phyloP scores from a whole-genome alignment of 2,888 invertebrate genomes.

The Acronicta psi region DNA sequence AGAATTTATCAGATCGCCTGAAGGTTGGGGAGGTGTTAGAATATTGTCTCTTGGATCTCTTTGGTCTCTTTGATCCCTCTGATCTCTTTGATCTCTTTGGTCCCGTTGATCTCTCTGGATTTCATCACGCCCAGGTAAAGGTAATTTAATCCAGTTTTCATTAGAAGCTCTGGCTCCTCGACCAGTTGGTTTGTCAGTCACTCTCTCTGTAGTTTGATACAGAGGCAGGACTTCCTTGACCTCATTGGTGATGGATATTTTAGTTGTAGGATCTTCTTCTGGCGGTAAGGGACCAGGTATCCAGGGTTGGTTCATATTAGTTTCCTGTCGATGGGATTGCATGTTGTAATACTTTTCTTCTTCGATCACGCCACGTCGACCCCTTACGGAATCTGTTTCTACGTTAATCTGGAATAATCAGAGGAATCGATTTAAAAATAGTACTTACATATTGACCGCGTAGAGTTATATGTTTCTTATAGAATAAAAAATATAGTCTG shows the following conservation, averaged over 20 bases:
- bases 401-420: constrained; percentile 64
- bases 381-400: constrained; percentile 71
- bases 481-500: not conserved
- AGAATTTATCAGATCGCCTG: constrained; percentile 87
- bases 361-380: constrained; percentile 83
- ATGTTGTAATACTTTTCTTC: constrained; percentile 84
- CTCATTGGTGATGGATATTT: constrained; percentile 79
- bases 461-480: not conserved
- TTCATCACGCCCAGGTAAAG: constrained; percentile 82
- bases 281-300: constrained; percentile 79
- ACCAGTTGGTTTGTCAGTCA: constrained; percentile 87
- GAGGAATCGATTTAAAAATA: not conserved
- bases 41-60: constrained; percentile 67
- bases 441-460: too few species aligned
- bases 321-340: constrained; percentile 70
- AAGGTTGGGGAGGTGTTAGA: constrained; percentile 87
- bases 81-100: constrained; percentile 45
- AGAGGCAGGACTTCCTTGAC: constrained; percentile 70
- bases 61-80: constrained; percentile 55
- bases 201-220: constrained; percentile 81
- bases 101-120: constrained; percentile 47
- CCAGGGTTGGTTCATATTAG: constrained; percentile 75
- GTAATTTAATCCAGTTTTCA: constrained; percentile 90
- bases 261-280: constrained; percentile 81
- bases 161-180: constrained; percentile 89